Evolutionary conservation across 2,888 invertebrate species (phyloP).

Genomic region (Diarsia rubi): DNA sequence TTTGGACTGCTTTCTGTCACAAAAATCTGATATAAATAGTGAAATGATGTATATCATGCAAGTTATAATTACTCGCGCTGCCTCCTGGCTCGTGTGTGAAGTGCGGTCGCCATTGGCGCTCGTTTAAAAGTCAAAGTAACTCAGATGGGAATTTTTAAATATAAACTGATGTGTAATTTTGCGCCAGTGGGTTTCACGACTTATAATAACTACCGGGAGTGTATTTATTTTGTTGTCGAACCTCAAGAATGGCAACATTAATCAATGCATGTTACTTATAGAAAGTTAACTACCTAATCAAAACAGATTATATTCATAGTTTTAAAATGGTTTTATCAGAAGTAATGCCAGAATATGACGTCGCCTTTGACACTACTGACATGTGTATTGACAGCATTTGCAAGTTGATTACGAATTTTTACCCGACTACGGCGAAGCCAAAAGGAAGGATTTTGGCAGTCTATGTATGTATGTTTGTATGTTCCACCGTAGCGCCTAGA

Average conservation of each 20-base stretch:
- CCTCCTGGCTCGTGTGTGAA: background rate
- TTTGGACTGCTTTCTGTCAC: too few relatives aligned
- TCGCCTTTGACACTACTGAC: background rate
- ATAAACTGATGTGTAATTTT: background rate
- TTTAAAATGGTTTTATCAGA: too few relatives aligned
- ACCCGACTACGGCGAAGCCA: too few relatives aligned
- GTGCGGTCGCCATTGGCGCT: background rate
- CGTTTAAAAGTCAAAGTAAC: conserved; percentile 26
- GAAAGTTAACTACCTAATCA: background rate
- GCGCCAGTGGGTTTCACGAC: background rate
- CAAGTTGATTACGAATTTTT: background rate
- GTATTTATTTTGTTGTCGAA: background rate
- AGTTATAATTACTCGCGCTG: conserved; percentile 15
- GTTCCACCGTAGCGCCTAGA: too few relatives aligned
- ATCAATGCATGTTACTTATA: background rate
- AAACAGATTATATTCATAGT: background rate
- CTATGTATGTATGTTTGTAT: too few relatives aligned
- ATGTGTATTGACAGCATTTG: background rate
- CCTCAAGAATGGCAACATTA: background rate
- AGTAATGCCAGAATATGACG: background rate
- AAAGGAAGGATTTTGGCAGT: too few relatives aligned
- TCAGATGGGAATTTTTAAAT: conserved; percentile 9
- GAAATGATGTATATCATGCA: conserved; percentile 17
- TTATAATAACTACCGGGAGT: background rate
- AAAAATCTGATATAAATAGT: conserved; percentile 6